Evolutionary conservation across 2,888 invertebrate genomes (phyloP).

Genomic region (Epinotia nisella): DNA sequence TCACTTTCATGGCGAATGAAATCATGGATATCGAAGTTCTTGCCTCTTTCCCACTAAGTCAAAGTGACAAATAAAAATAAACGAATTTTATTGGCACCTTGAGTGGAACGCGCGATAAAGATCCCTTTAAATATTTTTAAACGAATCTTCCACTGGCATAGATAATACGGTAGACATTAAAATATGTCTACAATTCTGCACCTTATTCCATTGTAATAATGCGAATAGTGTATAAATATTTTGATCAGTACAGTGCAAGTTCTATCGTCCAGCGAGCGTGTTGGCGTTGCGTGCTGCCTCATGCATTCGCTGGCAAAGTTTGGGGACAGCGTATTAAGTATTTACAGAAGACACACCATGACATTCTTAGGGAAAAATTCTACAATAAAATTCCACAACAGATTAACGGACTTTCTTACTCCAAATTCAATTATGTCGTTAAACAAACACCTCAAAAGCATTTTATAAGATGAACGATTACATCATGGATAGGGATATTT

Average conservation of each 20-base stretch:
- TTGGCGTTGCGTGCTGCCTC: conserved; percentile 24
- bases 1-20: too few relatives aligned
- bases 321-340: conserved; percentile 1
- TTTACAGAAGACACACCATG: not conserved
- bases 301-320: conserved; percentile 22
- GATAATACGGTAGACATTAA: not conserved
- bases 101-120: not conserved
- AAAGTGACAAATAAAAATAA: too few relatives aligned
- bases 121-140: not conserved
- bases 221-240: not conserved
- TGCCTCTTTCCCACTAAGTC: too few relatives aligned
- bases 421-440: too few relatives aligned
- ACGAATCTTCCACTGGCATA: not conserved
- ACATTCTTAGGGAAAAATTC: too few relatives aligned
- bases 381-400: too few relatives aligned
- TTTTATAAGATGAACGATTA: too few relatives aligned
- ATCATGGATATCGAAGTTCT: too few relatives aligned
- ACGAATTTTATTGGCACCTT: too few relatives aligned
- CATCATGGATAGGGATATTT: too few relatives aligned
- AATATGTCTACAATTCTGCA: not conserved
- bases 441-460: too few relatives aligned
- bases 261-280: conserved; percentile 16
- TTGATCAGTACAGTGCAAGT: not conserved
- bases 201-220: not conserved
- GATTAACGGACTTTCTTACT: too few relatives aligned